Evolutionary conservation across 2,113 vertebrate species (phyloP), one percentile per base, ranked within the genome.

Genomic region (Amblyornis subalaris): DNA sequence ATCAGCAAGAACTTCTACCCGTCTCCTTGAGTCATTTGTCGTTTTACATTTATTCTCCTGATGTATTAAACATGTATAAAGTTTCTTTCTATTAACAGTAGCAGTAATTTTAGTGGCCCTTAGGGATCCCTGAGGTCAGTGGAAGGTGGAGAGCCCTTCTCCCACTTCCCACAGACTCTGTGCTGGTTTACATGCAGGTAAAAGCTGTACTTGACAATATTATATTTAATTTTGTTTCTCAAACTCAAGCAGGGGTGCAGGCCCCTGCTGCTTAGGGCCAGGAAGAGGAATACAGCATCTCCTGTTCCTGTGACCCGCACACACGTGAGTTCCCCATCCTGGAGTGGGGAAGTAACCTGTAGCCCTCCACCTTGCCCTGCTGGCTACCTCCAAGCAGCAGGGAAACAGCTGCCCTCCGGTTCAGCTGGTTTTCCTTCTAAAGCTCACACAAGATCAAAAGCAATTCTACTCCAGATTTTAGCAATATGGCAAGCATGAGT

Each of bases 271-370:
- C 38, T n/a, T 10, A 53, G n/a, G 40, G 26, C 17, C 57, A 57
- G 33, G 40, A 21, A 19, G 29, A 45, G 50, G 38, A 71, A 54
- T 5, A 5, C 19, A 75, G 35, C n/a, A 31, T 36, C 24, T 66
- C 47, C 55, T 73, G 6, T 7, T 24, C 17, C 44, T 47, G 36
- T 50, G 48, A 10, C 16, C 4, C 21, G 2, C 28, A 16, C 0
- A 0, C 24, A 10, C 0, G 13, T 0, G 1, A 60, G 12, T 3
- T 40, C 45, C 40, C 12, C 45, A 33, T 16, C 45, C 69, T 24
- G 18, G 22, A 16, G 14, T 2, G 0, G 23, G 18, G 19, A 7
- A 26, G 7, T 38, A n/a, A 5, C 14, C 29, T 1, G 1, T 5
- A 58, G 25, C 6, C 17, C 15, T 38, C 19, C 20, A 17, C 5